Conservation (phyloP, 2,888 invertebrate genomes). For the Scaeva pyrastri region DNA sequence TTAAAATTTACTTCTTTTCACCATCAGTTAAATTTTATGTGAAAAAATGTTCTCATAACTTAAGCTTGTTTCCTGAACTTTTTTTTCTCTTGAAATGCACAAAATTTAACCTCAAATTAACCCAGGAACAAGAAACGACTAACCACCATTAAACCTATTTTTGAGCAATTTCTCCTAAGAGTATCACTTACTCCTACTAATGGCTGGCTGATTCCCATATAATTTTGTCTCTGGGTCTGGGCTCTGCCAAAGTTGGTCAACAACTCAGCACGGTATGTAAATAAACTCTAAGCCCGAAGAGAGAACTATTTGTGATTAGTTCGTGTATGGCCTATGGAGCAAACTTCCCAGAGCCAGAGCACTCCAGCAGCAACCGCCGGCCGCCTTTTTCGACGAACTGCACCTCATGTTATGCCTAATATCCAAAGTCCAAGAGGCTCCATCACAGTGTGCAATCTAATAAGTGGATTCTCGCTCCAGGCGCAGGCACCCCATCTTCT, state of each 20-base stretch:
- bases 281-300: conserved; percentile 59
- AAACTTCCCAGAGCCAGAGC: neutral
- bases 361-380: too few relatives aligned
- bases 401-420: conserved; percentile 6
- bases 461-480: conserved; percentile 51
- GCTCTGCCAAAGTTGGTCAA: conserved; percentile 63
- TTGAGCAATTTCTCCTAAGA: neutral
- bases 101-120: neutral
- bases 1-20: too few relatives aligned
- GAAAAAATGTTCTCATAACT: too few relatives aligned
- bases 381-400: conserved; percentile 19
- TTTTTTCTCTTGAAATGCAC: neutral
- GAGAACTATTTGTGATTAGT: conserved; percentile 58
- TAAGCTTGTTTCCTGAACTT: too few relatives aligned
- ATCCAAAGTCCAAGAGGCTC: conserved; percentile 14
- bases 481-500: conserved; percentile 67
- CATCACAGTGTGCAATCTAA: neutral
- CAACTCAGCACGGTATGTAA: conserved; percentile 72
- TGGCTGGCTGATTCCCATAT: conserved; percentile 36
- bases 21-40: too few relatives aligned
- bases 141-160: neutral
- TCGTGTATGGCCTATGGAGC: conserved; percentile 41
- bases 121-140: neutral
- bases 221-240: conserved; percentile 37
- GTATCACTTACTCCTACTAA: conserved; percentile 34